Percentiles rank a stretch among this genome's conserved stretches.
These are phyloP conservation scores for Drosophila lini DNA, from an alignment of 1,140 invertebrate genomes.

Conservation along the genomic window DNA sequence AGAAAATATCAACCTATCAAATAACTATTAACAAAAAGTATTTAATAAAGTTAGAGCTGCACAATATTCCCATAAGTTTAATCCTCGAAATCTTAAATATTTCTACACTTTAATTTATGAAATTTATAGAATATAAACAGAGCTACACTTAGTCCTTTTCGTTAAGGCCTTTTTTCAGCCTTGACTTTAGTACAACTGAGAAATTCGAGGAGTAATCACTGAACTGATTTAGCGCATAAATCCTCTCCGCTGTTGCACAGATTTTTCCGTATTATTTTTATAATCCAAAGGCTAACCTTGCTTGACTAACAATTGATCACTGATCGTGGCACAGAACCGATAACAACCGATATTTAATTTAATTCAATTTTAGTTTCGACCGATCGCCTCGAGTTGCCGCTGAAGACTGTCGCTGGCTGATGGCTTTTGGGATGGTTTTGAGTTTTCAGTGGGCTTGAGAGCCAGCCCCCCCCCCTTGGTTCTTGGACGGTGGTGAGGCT, in stretches of 20 bases:
- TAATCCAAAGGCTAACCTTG: conserved; percentile 56
- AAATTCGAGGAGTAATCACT: neutral
- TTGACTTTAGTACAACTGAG: neutral
- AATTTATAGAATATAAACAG: neutral
- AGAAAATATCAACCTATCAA: neutral
- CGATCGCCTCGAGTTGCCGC: conserved; percentile 72
- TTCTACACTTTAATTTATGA: neutral
- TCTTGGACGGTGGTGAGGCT: conserved; percentile 54
- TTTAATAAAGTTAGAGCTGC: neutral
- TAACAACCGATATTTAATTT: conserved; percentile 53
- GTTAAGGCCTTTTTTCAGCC: neutral
- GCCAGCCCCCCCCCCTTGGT: conserved; percentile 44
- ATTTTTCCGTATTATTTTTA: conserved; percentile 1
- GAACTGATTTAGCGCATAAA: neutral
- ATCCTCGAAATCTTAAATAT: neutral
- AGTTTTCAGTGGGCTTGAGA: conserved; percentile 28
- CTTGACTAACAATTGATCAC: conserved; percentile 43
- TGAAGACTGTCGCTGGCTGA: conserved; percentile 75
- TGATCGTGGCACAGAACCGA: conserved; percentile 35
- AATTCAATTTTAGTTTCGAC: conserved; percentile 44
- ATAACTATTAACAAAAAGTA: neutral
- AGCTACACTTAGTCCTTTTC: neutral
- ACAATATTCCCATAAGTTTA: neutral
- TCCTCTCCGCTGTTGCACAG: conserved; percentile 19
- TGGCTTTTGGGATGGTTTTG: conserved; percentile 80